These are phyloP conservation scores for Taphrorychus bicolor DNA, from an alignment of 2,888 invertebrate genomes.

Conservation along the genomic window DNA sequence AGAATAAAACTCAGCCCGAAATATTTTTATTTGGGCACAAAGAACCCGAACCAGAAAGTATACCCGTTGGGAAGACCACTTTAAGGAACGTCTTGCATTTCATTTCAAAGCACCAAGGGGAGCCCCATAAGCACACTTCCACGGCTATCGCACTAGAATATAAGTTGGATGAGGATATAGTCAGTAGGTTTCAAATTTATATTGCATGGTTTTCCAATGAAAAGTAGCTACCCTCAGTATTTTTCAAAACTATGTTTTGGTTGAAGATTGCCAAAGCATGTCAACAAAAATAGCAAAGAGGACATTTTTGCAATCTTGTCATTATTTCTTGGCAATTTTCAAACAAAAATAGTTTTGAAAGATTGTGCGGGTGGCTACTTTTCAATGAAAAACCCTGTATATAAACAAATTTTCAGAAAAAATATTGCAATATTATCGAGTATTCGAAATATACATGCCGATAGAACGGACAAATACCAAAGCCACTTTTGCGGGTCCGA, in stretches of 20 bases:
- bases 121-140: conserved; percentile 66
- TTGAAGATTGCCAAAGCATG: no score
- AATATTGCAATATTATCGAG: conserved; percentile 66
- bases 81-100: conserved; percentile 71
- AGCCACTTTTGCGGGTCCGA: conserved; percentile 56
- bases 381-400: no score
- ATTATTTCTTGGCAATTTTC: no score
- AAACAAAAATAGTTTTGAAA: no score
- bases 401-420: conserved; percentile 49
- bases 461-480: conserved; percentile 50
- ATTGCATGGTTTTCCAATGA: not conserved
- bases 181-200: conserved; percentile 58
- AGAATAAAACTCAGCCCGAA: conserved; percentile 61
- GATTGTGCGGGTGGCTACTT: no score
- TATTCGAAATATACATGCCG: conserved; percentile 72
- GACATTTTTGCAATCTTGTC: no score
- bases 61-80: conserved; percentile 70
- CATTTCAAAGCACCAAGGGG: conserved; percentile 68
- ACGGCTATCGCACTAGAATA: conserved; percentile 72
- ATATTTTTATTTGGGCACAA: conserved; percentile 73
- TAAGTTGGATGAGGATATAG: conserved; percentile 69
- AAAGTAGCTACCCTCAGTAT: no score
- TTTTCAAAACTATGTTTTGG: no score
- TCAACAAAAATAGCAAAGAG: no score
- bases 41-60: conserved; percentile 61